Evolutionary conservation across 1,140 invertebrate species (phyloP).

Genomic region (Megalonaias nervosa): DNA sequence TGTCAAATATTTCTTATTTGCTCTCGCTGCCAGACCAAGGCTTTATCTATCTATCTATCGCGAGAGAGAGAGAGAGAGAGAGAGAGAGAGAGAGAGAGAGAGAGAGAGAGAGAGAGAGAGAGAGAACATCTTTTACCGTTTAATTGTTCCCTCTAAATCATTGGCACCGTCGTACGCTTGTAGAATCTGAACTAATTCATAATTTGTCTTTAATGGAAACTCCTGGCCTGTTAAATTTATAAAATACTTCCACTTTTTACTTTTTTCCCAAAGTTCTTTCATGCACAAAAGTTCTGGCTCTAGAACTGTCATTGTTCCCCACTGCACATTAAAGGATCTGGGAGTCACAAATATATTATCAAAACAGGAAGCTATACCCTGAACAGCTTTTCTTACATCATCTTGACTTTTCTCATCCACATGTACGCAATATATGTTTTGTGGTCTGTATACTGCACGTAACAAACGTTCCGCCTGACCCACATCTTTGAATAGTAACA

Average conservation of each 20-base stretch:
- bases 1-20: no score
- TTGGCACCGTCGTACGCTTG: conserved; percentile 53
- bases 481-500: no score
- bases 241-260: conserved; percentile 60
- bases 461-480: conserved; percentile 54
- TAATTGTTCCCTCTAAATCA: conserved; percentile 34
- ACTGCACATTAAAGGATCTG: conserved; percentile 33
- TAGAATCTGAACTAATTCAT: conserved; percentile 54
- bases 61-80: no score
- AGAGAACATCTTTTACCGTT: not conserved
- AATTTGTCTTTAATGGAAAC: conserved; percentile 62
- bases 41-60: no score
- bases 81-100: no score
- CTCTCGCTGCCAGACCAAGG: no score
- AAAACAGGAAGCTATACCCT: conserved; percentile 54
- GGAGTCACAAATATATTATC: conserved; percentile 58
- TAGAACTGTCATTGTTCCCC: conserved; percentile 47
- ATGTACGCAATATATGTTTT: conserved; percentile 66
- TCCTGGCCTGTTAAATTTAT: conserved; percentile 61
- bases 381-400: conserved; percentile 37
- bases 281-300: conserved; percentile 59
- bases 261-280: conserved; percentile 50
- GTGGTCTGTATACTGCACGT: conserved; percentile 63
- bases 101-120: not conserved
- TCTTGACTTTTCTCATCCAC: conserved; percentile 53